These are phyloP conservation scores for Xestobium rufovillosum DNA, from an alignment of 2,888 invertebrate genomes.

Conservation along the genomic window DNA sequence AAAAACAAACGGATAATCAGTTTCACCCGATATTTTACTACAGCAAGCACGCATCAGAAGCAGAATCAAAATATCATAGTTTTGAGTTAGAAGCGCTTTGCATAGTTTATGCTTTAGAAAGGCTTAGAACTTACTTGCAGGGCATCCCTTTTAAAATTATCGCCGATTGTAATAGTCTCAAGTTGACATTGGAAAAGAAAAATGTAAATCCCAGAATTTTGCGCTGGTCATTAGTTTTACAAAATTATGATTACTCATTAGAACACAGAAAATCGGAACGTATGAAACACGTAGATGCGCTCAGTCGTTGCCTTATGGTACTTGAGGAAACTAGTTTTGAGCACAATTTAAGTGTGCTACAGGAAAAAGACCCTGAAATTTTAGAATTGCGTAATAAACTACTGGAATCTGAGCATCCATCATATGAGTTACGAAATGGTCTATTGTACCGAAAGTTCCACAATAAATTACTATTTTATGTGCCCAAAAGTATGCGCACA, in stretches of 20 bases:
- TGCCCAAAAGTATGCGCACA: slow-evolving; percentile 15
- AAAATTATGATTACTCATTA: slow-evolving; percentile 12
- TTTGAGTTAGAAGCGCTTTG: slow-evolving; percentile 30
- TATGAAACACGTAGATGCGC: slow-evolving; percentile 9
- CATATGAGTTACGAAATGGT: slow-evolving; percentile 18
- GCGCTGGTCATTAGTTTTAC: slow-evolving; percentile 14
- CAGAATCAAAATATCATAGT: slow-evolving; percentile 27
- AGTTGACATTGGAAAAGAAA: slow-evolving; percentile 18
- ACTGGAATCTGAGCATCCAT: slow-evolving; percentile 12
- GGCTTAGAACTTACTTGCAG: slow-evolving; percentile 26
- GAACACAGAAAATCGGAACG: slow-evolving; percentile 10
- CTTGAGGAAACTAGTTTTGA: slow-evolving; percentile 21
- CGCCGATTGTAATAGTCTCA: slow-evolving; percentile 28
- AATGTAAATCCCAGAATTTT: slow-evolving; percentile 18
- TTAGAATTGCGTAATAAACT: slow-evolving; percentile 6
- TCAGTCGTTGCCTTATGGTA: slow-evolving; percentile 16
- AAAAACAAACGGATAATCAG: slow-evolving; percentile 16
- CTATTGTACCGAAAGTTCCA: slow-evolving; percentile 16
- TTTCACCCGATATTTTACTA: slow-evolving; percentile 30
- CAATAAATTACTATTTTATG: slow-evolving; percentile 18
- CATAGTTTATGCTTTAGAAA: slow-evolving; percentile 25
- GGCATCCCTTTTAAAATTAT: no score
- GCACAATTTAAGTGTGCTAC: slow-evolving; percentile 11
- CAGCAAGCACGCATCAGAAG: slow-evolving; percentile 25
- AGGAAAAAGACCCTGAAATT: slow-evolving; percentile 6